phyloP scores from a whole-genome alignment of 2,888 invertebrate species.

The Torymus aiolomorphi region DNA sequence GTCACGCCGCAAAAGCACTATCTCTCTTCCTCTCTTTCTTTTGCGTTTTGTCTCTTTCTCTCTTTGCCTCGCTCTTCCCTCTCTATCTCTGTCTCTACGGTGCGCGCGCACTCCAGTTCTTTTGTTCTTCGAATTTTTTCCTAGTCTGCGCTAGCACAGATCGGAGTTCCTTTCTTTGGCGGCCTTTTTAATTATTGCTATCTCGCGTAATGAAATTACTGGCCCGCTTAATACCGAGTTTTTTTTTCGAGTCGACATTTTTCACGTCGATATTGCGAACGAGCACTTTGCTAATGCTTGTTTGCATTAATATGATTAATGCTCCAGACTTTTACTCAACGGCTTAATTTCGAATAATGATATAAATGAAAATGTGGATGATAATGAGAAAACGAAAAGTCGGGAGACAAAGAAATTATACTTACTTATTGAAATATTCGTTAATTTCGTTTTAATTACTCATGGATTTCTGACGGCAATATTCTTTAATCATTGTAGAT shows the following conservation, averaged over 20 bases:
- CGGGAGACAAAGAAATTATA: too few relatives aligned
- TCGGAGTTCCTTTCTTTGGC: neutral
- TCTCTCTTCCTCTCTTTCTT: conserved; percentile 10
- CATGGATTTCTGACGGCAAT: too few relatives aligned
- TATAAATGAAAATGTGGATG: too few relatives aligned
- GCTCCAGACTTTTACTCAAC: too few relatives aligned
- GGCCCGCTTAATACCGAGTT: conserved; percentile 4
- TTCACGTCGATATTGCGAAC: neutral
- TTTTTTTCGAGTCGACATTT: neutral
- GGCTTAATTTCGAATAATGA: too few relatives aligned
- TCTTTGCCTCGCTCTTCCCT: neutral
- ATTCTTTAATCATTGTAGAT: too few relatives aligned
- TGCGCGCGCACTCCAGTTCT: conserved; percentile 3
- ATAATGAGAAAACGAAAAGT: too few relatives aligned
- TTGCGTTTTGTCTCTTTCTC: neutral
- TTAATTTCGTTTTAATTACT: too few relatives aligned
- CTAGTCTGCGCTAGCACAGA: neutral
- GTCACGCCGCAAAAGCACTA: conserved; percentile 27
- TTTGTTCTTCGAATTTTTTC: conserved; percentile 9
- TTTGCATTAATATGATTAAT: too few relatives aligned
- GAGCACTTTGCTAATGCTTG: too few relatives aligned
- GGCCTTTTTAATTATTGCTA: conserved; percentile 54
- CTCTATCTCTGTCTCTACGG: neutral
- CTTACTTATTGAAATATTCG: too few relatives aligned
- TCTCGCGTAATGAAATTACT: conserved; percentile 40